Conservation (phyloP, 2,797 vertebrate genomes). For the Gallinago nigripennis region DNA sequence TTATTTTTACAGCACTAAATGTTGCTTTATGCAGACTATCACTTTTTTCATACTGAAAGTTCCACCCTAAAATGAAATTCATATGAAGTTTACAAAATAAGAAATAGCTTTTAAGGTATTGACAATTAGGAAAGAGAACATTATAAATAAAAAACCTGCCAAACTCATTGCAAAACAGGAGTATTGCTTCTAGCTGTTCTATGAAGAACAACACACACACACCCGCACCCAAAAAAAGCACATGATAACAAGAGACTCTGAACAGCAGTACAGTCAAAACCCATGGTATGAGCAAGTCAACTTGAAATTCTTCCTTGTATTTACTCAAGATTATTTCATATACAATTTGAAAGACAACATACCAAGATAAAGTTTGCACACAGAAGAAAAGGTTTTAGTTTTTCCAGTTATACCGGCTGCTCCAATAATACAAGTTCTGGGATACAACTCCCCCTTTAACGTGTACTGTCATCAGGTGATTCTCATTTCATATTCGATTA, state of each 20-base stretch:
- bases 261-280: neutral
- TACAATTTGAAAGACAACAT: neutral
- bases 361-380: constrained; percentile 31
- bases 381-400: constrained; percentile 9
- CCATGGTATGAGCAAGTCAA: neutral
- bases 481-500: neutral
- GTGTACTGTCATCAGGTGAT: neutral
- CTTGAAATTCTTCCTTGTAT: constrained; percentile 33
- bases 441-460: neutral
- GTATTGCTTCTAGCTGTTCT: neutral
- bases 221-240: neutral
- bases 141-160: neutral
- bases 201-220: neutral
- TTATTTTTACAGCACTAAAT: neutral
- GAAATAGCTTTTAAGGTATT: neutral
- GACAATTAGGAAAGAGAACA: neutral
- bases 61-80: neutral
- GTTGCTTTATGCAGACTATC: neutral
- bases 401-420: constrained; percentile 61
- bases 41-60: neutral
- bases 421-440: constrained; percentile 15
- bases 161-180: neutral
- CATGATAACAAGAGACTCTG: neutral
- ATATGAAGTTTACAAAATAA: neutral
- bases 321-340: constrained; percentile 25